phyloP scores from a whole-genome alignment of 2,797 vertebrate species.

The Coccyzus lansbergi region DNA sequence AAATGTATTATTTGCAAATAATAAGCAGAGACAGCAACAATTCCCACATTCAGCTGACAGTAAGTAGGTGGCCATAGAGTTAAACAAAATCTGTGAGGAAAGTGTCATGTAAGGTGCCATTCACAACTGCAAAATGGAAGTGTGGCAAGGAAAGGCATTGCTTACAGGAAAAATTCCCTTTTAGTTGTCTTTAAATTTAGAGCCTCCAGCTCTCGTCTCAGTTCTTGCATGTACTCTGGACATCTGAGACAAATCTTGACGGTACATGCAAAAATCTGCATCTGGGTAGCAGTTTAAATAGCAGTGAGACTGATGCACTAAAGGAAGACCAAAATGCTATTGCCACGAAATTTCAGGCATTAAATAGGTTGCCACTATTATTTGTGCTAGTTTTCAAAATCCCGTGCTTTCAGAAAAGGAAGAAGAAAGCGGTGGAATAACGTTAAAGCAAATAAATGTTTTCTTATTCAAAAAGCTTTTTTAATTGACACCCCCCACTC shows the following conservation, averaged over 20 bases:
- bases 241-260: background rate
- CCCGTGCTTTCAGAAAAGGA: background rate
- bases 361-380: background rate
- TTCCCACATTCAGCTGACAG: background rate
- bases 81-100: slow-evolving; percentile 28
- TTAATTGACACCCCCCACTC: background rate
- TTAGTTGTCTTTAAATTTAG: background rate
- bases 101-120: background rate
- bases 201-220: background rate
- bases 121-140: background rate
- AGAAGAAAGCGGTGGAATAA: background rate
- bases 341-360: background rate
- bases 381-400: background rate
- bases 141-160: background rate
- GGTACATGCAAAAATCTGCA: background rate
- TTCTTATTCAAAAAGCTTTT: background rate
- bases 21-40: background rate
- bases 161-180: background rate
- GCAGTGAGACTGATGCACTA: background rate
- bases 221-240: background rate
- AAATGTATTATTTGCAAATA: slow-evolving; percentile 24
- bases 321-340: background rate
- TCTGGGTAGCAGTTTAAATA: background rate
- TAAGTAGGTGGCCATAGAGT: slow-evolving; percentile 1
- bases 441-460: background rate